Conservation (phyloP, 1,140 invertebrate genomes). For the Drosophila oshimai region DNA sequence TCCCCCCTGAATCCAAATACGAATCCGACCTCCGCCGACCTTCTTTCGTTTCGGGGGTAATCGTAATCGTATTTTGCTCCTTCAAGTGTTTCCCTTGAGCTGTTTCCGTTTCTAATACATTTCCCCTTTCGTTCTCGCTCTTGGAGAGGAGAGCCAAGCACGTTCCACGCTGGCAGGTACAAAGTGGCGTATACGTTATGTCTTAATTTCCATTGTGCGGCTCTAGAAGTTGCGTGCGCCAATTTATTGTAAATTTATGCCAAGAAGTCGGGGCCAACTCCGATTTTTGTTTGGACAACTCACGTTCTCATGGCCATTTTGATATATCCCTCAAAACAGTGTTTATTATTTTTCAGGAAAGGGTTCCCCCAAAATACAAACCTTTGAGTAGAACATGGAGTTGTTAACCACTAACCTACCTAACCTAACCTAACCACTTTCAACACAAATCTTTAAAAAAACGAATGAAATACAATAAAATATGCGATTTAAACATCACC, state of each 20-base stretch:
- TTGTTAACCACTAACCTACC: too few species aligned
- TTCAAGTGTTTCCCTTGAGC: constrained; percentile 73
- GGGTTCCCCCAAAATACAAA: too few species aligned
- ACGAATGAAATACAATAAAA: too few species aligned
- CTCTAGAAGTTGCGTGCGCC: constrained; percentile 26
- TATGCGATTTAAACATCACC: too few species aligned
- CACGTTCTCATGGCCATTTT: background rate
- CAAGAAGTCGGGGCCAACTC: background rate
- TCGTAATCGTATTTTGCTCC: constrained; percentile 75
- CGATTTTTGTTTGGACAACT: constrained; percentile 4
- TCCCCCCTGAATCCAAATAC: background rate
- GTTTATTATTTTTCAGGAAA: too few species aligned
- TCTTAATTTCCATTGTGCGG: constrained; percentile 54
- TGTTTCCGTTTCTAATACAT: constrained; percentile 78
- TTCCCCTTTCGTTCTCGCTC: constrained; percentile 32
- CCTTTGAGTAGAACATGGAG: too few species aligned
- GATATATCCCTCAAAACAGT: background rate
- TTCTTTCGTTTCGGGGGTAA: constrained; percentile 56
- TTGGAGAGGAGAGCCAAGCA: background rate
- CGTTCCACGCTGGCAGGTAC: constrained; percentile 43
- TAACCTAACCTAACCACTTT: too few species aligned
- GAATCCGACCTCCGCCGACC: background rate
- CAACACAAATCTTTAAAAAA: too few species aligned
- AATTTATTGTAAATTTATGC: constrained; percentile 69
- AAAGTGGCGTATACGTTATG: constrained; percentile 74